Base-by-base conservation (phyloP, 2,797 vertebrate genomes). In the Hoplostethus atlanticus region DNA sequence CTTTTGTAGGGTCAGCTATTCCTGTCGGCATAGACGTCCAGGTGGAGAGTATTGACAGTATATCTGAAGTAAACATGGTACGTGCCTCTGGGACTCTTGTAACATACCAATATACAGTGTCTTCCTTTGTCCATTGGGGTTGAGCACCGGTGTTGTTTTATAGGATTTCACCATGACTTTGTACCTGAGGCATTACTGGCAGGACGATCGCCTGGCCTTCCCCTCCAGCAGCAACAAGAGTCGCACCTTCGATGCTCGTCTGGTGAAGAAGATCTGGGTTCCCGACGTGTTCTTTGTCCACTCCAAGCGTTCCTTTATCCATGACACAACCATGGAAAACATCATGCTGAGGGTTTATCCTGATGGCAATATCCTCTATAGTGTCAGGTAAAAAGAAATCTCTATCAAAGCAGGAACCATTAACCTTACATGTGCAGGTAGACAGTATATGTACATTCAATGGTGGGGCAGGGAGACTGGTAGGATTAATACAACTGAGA, bases 151-250 rank as follows among this genome's bases (percentile, higher is more conserved):
- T 36, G 0, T 65, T 25, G 21, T 48, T 64, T 70, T 25, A 13
- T 55, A 98, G 97, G 97, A 97, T 88, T 98, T 98, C 84, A 97
- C 96, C 42, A 97, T 97, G 96, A 98, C 97, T 66, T 93, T 98
- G 52, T 98, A 98, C 79, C 93, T 98, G 89, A 95, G 96, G 79
- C 97, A 98, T 87, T 98, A 97, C 89, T 98, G 97, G 97, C 96
- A 98, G 91, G 97, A 98, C 9, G 96, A 97, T 68, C 95, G 97
- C 0, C 95, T 98, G 52, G 96, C 96, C 31, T 98, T 98, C 83
- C 95, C 80, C 28, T 97, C 97, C 83, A 96, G 93, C 87, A 97
- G 83, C 90, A 98, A 98, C 88, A 97, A 94, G 91, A 99, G 97
- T 34, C 94, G 97, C 73, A 98, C 97, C 8, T 98, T 98, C 1